Evolutionary conservation across 2,797 vertebrate species (phyloP), one percentile per base, ranked within the genome.

Genomic region (Apogon hyalosoma): DNA sequence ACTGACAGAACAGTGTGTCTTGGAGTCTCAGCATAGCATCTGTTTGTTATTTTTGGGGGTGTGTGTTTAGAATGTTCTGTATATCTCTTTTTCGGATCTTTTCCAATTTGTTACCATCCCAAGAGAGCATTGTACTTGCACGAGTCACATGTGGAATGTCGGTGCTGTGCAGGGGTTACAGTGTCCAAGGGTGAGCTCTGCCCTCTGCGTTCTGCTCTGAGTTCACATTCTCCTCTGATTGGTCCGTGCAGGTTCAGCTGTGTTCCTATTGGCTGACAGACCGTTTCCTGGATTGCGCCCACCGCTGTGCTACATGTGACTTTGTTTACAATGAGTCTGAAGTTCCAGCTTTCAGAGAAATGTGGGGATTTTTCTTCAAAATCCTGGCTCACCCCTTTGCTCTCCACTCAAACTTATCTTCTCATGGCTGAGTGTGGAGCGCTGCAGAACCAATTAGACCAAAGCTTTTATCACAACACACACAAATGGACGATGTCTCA

Each of bases 91-190:
- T 62, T 2, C 73, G 16, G 18, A 1, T 75, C n/a, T 68, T 75
- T 63, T 72, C 71, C 52, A 52, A 65, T 68, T 59, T 19, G 36
- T 61, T 64, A 46, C 28, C 15, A 2, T 70, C 79, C 69, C 61
- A 7, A n/a, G 66, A 68, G 54, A 21, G 33, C 38, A 3, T 9
- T 69, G 49, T 50, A 42, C 73, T 73, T 49, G 60, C 69, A 67
- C 45, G 60, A 85, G 77, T 88, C 89, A 91, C 87, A 86, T 88
- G 89, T 69, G 14, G 7, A 16, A 11, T 33, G 60, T 58, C 56
- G 39, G 52, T 31, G 53, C 36, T 52, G 75, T 45, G 63, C 56
- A 53, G 71, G 72, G 75, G 73, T 88, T 70, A 83, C 53, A 0
- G 18, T 86, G 88, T 83, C 60, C 79, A 89, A 64, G 69, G 83